Base-by-base conservation (phyloP, 2,113 vertebrate genomes). In the Laticauda colubrina region DNA sequence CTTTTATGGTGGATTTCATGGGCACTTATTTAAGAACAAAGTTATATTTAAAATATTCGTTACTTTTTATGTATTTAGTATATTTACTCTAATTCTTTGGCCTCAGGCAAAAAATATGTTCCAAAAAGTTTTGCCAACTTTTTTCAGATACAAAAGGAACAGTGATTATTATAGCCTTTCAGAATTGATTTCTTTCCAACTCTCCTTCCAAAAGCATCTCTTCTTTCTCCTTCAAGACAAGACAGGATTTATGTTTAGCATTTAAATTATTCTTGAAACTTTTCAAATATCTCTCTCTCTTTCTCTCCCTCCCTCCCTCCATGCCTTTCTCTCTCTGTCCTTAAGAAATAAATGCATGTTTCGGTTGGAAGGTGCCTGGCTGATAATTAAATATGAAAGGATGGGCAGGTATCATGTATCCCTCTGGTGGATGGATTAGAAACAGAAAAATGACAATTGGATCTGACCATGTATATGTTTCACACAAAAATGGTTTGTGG, bases 141-240 rank as follows among this genome's bases (percentile, higher is more conserved):
- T 92, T 91, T 88, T 85, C 87, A 53, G 91, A 93, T 45, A 96
- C 91, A 94, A 96, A 95, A 89, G 21, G 93, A 96, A 96, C 94
- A 94, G 88, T 64, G 93, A 95, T 87, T 69, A 45, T 88, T 89
- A 95, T 20, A n/a, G 34, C 88, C 95, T 0, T 95, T 94, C 94
- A 96, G 91, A 96, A 91, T 39, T 23, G 93, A 94, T 94, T 96
- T 69, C 96, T 96, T 96, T 97, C 93, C 94, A 54, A 96, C 95
- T 96, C 96, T 87, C 39, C 5, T 81, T 43, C 75, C 34, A 43
- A 81, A 81, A 81, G 34, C 15, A 43, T 15, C 75, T 6, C n/a
- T 8, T 54, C 29, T 43, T 15, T 39, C 20, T 29, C 29, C 11
- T 48, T 8, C 69, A 93, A 93, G 96, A 95, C 92, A 90, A 96